These are phyloP conservation scores for Garra rufa DNA, from an alignment of 2,113 vertebrate species.

Conservation along the genomic window DNA sequence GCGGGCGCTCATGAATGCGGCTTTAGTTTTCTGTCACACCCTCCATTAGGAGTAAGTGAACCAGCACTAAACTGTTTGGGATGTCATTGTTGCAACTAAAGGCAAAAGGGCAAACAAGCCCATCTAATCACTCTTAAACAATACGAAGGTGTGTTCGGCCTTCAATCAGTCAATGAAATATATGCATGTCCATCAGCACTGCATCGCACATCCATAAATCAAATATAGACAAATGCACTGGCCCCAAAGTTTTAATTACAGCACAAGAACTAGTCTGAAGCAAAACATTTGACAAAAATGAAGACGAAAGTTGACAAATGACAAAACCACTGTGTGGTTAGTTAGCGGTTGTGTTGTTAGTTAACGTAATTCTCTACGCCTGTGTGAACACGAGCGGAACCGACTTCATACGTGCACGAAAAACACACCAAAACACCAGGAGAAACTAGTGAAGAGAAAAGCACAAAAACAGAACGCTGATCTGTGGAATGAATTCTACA, in stretches of 20 bases:
- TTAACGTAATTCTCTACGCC: neutral
- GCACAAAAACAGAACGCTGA: too few relatives aligned
- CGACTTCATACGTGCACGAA: too few relatives aligned
- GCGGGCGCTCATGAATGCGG: constrained; percentile 22
- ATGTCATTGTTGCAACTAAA: constrained; percentile 52
- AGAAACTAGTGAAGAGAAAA: too few relatives aligned
- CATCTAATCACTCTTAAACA: constrained; percentile 21
- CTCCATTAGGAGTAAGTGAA: constrained; percentile 57
- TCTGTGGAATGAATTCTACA: neutral
- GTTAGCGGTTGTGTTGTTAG: neutral
- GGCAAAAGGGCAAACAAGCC: constrained; percentile 27
- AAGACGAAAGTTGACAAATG: neutral
- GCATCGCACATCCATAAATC: neutral
- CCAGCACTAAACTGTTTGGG: constrained; percentile 56
- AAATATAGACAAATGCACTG: neutral
- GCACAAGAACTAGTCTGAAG: neutral
- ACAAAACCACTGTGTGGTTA: neutral
- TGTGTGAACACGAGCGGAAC: too few relatives aligned
- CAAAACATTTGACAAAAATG: neutral
- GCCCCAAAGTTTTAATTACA: neutral
- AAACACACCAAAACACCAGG: too few relatives aligned
- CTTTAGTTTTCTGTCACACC: constrained; percentile 47
- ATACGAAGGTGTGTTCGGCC: constrained; percentile 27
- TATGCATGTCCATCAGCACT: neutral
- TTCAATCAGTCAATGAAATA: neutral